Evolutionary conservation across 1,140 invertebrate genomes (phyloP).

Genomic region (Drosophila sulfurigaster): DNA sequence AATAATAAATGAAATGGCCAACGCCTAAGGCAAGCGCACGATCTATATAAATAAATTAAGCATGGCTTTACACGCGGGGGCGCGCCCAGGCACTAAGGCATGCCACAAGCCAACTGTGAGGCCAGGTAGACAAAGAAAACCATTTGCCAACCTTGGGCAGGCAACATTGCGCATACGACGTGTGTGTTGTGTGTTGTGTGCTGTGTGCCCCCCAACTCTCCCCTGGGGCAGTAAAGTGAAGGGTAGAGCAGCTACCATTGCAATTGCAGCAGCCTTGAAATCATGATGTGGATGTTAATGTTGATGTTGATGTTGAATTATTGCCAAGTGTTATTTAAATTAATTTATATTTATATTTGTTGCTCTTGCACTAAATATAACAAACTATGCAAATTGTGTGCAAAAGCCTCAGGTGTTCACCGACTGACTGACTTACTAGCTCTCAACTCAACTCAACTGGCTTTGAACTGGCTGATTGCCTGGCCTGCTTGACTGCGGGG

Average conservation of each 20-base stretch:
- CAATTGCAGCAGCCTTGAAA: conserved; percentile 76
- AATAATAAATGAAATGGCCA: conserved; percentile 77
- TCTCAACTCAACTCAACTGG: conserved; percentile 7
- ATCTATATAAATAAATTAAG: conserved; percentile 79
- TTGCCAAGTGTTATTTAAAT: conserved; percentile 78
- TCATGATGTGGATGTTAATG: conserved; percentile 31
- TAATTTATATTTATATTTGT: conserved; percentile 71
- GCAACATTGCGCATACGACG: conserved; percentile 40
- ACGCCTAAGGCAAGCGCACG: conserved; percentile 75
- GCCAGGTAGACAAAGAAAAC: conserved; percentile 53
- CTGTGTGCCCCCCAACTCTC: conserved; percentile 36
- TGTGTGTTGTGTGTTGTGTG: not conserved
- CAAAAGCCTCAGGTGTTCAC: conserved; percentile 68
- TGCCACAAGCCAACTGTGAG: conserved; percentile 8
- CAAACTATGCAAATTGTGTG: conserved; percentile 75
- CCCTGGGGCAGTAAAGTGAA: conserved; percentile 55
- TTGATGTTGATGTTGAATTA: conserved; percentile 67
- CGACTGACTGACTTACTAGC: conserved; percentile 17
- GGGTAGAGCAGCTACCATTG: conserved; percentile 61
- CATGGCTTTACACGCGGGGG: conserved; percentile 69
- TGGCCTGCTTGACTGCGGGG: conserved; percentile 45
- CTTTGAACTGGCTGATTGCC: conserved; percentile 25
- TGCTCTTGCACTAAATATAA: conserved; percentile 74
- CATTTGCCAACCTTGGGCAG: conserved; percentile 51
- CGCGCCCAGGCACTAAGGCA: conserved; percentile 58